A percentile compares a stretch with the other conserved stretches of the same genome.
phyloP scores from a whole-genome alignment of 2,113 vertebrate genomes.

The Geothlypis trichas region DNA sequence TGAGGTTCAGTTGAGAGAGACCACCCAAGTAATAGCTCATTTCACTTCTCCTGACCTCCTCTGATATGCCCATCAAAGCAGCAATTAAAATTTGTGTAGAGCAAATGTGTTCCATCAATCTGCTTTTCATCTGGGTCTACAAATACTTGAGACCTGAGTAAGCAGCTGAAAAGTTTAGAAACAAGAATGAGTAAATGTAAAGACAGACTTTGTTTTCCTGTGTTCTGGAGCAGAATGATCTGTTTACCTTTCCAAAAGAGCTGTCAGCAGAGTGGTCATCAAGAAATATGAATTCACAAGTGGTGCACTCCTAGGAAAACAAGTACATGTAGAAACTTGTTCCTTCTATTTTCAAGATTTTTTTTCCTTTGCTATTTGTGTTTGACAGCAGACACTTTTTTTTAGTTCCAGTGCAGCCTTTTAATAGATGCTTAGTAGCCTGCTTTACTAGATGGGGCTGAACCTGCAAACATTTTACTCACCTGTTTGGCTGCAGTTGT shows the following conservation, averaged over 20 bases:
- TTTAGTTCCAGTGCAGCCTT: neutral
- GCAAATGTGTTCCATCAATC: constrained; percentile 50
- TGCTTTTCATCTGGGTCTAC: constrained; percentile 62
- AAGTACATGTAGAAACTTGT: neutral
- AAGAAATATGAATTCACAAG: constrained; percentile 59
- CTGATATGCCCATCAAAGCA: constrained; percentile 37
- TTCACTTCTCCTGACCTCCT: constrained; percentile 58
- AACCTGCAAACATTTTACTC: neutral
- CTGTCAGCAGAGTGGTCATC: constrained; percentile 59
- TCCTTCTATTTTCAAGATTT: neutral
- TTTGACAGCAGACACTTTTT: neutral
- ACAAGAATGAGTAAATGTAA: constrained; percentile 58
- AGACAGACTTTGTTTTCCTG: neutral
- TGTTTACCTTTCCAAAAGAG: constrained; percentile 67
- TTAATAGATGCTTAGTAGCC: neutral
- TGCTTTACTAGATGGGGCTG: neutral
- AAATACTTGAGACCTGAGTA: constrained; percentile 53
- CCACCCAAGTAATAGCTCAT: constrained; percentile 62
- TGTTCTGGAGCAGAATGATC: constrained; percentile 40
- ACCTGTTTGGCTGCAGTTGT: neutral
- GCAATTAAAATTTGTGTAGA: constrained; percentile 22
- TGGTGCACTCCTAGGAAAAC: constrained; percentile 5
- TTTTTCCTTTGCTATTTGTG: neutral
- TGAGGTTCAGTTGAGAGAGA: constrained; percentile 37
- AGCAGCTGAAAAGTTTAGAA: constrained; percentile 66